Evolutionary conservation across 2,888 invertebrate species (phyloP), one percentile per base, ranked within the genome.

Genomic region (Drosophila nr. perissopoda): DNA sequence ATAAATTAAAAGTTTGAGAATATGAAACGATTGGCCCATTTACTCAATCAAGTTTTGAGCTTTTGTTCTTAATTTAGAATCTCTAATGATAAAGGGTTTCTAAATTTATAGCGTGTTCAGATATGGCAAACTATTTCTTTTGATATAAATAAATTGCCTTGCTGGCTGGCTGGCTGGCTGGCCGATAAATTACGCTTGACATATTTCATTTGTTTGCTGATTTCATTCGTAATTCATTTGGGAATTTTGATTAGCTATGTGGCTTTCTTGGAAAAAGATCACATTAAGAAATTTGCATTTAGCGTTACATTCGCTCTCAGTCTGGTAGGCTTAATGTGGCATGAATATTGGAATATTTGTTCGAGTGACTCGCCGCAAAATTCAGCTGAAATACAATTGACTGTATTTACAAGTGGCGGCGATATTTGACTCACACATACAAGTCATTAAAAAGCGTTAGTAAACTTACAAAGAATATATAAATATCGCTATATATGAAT

Each of bases 231-330:
- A 34, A 21, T 57, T 31, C 5, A 51, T 29, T 57, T 53, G 33
- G 31, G 38, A 65, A 72, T 53, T 57, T 57, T 60, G 72, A 78
- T 78, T 66, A 80, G 68, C 60, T 61, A 21, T 42, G 34, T 36
- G 31, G 51, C 38, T 42, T 78, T 63, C 65, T 61, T 1, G 34
- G 77, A 78, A 78, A 48, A 56, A 56, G 27, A 66, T 60, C 36
- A 51, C 80, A 80, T 69, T 72, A 71, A 45, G 56, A 65, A 60
- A 76, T 76, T 76, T 68, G 71, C 67, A 71, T 75, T 75, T 29
- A 13, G n/a, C 52, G 29, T 65, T 78, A 51, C 58, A 61, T 29
- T 60, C 7, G 5, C 13, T 36, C 10, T 67, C 67, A 71, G 59
- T 80, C 68, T 31, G 76, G 40, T 60, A 7, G 38, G 40, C 25